Evolutionary conservation across 2,888 invertebrate species (phyloP), one percentile per base, ranked within the genome.

Genomic region (Neuroscelio doddi): DNA sequence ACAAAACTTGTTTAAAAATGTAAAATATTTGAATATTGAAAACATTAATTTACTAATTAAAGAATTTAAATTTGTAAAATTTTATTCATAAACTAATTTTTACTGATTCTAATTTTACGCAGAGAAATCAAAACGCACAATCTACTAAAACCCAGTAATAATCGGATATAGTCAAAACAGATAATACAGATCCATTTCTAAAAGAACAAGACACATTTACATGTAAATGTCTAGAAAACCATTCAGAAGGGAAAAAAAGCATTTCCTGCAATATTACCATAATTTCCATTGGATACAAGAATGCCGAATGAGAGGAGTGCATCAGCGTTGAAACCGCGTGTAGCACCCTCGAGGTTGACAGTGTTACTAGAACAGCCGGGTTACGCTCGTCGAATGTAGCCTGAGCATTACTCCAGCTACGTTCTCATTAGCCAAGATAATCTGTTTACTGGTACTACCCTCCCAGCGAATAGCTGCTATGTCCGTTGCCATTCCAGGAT

Each of bases 381-480:
- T 36, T 55, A 24, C 58, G 42, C 49, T 55, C 53, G 44, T 49
- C 44, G 34, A 64, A 47, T 49, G 58, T 51, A 42, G 56, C 14
- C 34, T 59, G 49, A 56, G 56, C 59, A 53, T 44, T 49, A 52
- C 61, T 53, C 39, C 26, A 44, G 69, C 65, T 63, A 58, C 68
- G 71, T 75, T 79, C 75, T 77, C 78, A 78, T 79, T 79, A 76
- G 71, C 71, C 67, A 64, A 71, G 74, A 76, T 79, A 78, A 78
- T 76, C 72, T 70, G 74, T 79, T 78, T 75, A 78, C 66, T 59
- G 68, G 44, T 65, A 64, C 57, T 50, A 57, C 45, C 55, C 57
- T 65, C 39, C 63, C 56, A 56, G 66, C 63, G 58, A 66, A 63
- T 64, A 56, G 57, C 53, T 42, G 41, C 57, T 57, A 45, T 61